Evolutionary conservation across 2,888 invertebrate genomes (phyloP), one percentile per base, ranked within the genome.

Genomic region (Nemoura dubitans): DNA sequence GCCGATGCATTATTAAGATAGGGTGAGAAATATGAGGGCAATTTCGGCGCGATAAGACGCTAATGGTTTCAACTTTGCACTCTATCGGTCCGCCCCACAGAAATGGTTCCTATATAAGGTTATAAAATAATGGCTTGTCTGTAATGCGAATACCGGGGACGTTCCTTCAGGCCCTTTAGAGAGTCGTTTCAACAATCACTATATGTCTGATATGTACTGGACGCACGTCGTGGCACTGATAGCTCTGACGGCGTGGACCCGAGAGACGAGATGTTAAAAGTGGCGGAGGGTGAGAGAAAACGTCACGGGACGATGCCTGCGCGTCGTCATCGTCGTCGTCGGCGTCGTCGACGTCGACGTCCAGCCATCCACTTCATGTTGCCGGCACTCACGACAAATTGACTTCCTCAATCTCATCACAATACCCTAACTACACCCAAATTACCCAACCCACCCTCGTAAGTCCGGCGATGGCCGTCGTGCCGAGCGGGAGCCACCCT

Each of bases 41-140:
- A 92, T 92, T 92, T 90, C 90, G 90, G 81, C 89, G 91, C 92
- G 93, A 92, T 92, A 92, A 92, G 92, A 92, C 92, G 92, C 91
- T 93, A 93, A 93, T 93, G 92, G 92, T 91, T 92, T 92, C 93
- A 93, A 93, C 92, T 93, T 93, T 92, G 92, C 93, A 93, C 93
- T 93, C 93, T 92, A 93, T 93, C 92, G 92, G 90, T 86, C 88
- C 88, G 88, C 84, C 89, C 89, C 89, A 27, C 89, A 83, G 87
- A 88, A 88, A 87, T 87, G 87, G 87, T 59, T 59, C 59, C 59
- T 59, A 59, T 59, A 59, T 59, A 59, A 10, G 59, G n/a, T 87
- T 87, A 87, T 88, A 87, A 88, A 88, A 88, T 88, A 88, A 87
- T 88, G 88, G 86, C 29, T 78, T 86, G n/a, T 26, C 81, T 78